Base-by-base conservation (phyloP, 2,797 vertebrate species). In the Sebastes vulpes region DNA sequence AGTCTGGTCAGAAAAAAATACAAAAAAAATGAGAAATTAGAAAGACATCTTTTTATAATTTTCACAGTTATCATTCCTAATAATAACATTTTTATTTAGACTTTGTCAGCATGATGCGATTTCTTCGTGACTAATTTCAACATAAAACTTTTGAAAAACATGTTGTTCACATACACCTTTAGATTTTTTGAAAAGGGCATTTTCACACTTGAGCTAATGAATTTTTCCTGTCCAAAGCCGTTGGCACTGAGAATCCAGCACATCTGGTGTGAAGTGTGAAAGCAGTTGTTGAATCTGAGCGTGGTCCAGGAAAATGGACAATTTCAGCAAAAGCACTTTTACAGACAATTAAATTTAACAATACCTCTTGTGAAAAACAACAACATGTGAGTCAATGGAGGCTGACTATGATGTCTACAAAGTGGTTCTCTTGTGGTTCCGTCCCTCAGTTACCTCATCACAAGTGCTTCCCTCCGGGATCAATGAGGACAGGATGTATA, bases 1-100 rank as follows among this genome's bases (percentile, higher is more conserved):
- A 97, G 89, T 99, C 98, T 99, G 96, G 3, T 81, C 61, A 53
- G 83, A 25, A 84, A 81, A 89, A 29, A 12, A 35, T 12, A 23
- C 8, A 48, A 38, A 6, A n/a, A 8, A 14, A 26, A 1, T 54
- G 6, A 2, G 1, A 20, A 2, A 18, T 85, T 75, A 42, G 8
- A 60, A 20, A 14, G 2, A 60, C 26, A 12, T 38, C 16, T 3
- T 14, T 16, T 0, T 14, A 12, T 9, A 4, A 35, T 23, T 32
- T 48, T 4, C 11, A 26, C 8, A 18, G 28, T 3, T 28, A 20
- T 76, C 0, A 16, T 35, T 21, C 28, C 1, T 7, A 10, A 31
- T 10, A 3, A 18, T 10, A 10, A 21, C 12, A 74, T 53, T 0
- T 28, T 26, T 6, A 28, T 6, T 0, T 2, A 10, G 10, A 64